A percentile compares a stretch with the other conserved stretches of the same genome.
These are phyloP conservation scores for Rhinoraja longicauda DNA, from an alignment of 2,797 vertebrate genomes.

Conservation along the genomic window DNA sequence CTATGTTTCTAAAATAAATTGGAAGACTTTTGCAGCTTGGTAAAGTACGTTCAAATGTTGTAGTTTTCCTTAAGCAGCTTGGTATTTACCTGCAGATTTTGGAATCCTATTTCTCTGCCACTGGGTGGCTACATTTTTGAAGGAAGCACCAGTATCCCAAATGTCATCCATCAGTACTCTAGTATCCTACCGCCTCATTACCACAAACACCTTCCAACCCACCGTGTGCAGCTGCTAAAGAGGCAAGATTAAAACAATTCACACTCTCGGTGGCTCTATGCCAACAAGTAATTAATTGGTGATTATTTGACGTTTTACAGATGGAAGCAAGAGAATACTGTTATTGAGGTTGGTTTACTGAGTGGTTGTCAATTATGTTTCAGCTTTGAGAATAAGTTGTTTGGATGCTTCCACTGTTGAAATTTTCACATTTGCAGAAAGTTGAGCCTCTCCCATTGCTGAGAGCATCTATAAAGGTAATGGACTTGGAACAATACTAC, in stretches of 20 bases:
- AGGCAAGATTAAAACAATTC: slow-evolving; percentile 32
- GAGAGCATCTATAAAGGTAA: not conserved
- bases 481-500: not conserved
- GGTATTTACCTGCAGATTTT: not conserved
- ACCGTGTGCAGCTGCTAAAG: slow-evolving; percentile 14
- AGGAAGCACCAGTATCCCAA: slow-evolving; percentile 3
- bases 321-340: not conserved
- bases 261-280: not conserved
- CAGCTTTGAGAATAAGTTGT: not conserved
- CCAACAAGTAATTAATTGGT: slow-evolving; percentile 20
- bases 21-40: not conserved
- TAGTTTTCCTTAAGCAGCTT: not conserved
- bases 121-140: not conserved
- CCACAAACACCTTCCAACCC: not conserved
- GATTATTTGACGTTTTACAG: not conserved
- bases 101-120: not conserved
- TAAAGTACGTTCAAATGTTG: not conserved
- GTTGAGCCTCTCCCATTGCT: not conserved
- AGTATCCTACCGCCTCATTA: slow-evolving; percentile 7
- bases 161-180: slow-evolving; percentile 5
- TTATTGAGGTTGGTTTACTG: not conserved
- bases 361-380: not conserved
- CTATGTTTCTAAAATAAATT: not conserved
- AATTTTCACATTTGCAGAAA: not conserved
- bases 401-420: not conserved